Percentiles rank a stretch among this genome's conserved stretches.
Evolutionary conservation across 2,888 invertebrate species (phyloP).

Genomic region (Caenorhabditis panamensis): DNA sequence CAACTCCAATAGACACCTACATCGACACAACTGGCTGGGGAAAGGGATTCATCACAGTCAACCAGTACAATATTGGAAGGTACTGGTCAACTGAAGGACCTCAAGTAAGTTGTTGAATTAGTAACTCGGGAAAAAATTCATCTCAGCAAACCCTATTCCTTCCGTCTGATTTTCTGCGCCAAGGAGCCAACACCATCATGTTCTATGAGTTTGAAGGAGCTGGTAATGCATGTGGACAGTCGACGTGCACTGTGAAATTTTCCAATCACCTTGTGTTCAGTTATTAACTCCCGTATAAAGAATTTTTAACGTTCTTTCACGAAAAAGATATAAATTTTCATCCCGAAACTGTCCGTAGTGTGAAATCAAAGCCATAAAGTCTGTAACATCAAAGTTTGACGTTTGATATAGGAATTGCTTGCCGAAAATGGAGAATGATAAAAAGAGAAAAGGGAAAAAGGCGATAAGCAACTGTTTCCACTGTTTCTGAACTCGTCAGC

Average conservation of each 20-base stretch:
- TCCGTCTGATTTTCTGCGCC: slow-evolving; percentile 23
- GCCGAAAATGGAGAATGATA: no score
- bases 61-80: slow-evolving; percentile 84
- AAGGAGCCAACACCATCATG: slow-evolving; percentile 21
- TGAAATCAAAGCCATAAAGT: no score
- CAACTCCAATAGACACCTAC: slow-evolving; percentile 61
- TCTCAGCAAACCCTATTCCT: slow-evolving; percentile 26
- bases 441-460: no score
- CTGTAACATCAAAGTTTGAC: slow-evolving; percentile 21
- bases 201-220: slow-evolving; percentile 39
- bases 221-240: slow-evolving; percentile 10
- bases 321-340: no score
- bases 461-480: slow-evolving; percentile 44
- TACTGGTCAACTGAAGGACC: slow-evolving; percentile 85
- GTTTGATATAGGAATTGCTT: slow-evolving; percentile 15
- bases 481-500: slow-evolving; percentile 46
- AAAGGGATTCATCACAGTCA: slow-evolving; percentile 83
- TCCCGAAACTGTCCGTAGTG: no score
- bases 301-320: no score
- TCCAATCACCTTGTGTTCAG: slow-evolving; percentile 4
- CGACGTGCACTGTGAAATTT: slow-evolving; percentile 24
- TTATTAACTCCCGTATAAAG: no score
- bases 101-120: slow-evolving; percentile 79
- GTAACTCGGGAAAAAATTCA: no score
- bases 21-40: slow-evolving; percentile 67